Evolutionary conservation across 2,888 invertebrate genomes (phyloP).

Genomic region (Athalia rosae): DNA sequence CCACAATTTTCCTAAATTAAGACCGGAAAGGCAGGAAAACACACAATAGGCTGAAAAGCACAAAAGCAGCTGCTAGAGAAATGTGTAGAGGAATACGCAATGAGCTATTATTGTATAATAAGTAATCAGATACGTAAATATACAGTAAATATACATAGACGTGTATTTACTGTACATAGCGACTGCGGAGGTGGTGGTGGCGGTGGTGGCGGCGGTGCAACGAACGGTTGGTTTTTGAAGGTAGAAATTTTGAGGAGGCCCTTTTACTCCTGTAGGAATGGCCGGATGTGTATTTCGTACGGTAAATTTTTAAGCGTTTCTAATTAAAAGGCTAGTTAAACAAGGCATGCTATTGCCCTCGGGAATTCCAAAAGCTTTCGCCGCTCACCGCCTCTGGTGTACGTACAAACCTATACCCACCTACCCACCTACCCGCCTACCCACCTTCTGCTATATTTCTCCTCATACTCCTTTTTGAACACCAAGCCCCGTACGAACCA

Average conservation of each 20-base stretch:
- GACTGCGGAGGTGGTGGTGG: not conserved
- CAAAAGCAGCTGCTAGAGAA: too few relatives aligned
- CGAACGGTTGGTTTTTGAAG: not conserved
- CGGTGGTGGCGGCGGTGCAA: not conserved
- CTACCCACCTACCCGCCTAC: not conserved
- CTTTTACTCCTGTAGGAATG: too few relatives aligned
- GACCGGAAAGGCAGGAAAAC: too few relatives aligned
- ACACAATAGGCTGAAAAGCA: too few relatives aligned
- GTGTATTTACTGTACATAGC: too few relatives aligned
- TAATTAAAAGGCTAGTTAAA: conserved; percentile 75
- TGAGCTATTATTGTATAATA: too few relatives aligned
- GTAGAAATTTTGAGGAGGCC: conserved; percentile 65
- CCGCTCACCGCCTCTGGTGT: too few relatives aligned
- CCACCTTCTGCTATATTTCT: conserved; percentile 29
- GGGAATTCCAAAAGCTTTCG: conserved; percentile 51
- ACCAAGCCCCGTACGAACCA: too few relatives aligned
- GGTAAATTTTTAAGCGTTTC: conserved; percentile 74
- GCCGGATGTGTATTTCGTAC: conserved; percentile 67
- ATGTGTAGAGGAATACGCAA: too few relatives aligned
- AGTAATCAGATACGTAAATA: too few relatives aligned
- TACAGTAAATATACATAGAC: too few relatives aligned
- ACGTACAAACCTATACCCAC: not conserved
- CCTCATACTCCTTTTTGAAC: conserved; percentile 38
- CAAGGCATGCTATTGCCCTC: conserved; percentile 69
- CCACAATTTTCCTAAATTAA: too few relatives aligned